Evolutionary conservation across 2,888 invertebrate genomes (phyloP).

Genomic region (Acrobasis suavella): DNA sequence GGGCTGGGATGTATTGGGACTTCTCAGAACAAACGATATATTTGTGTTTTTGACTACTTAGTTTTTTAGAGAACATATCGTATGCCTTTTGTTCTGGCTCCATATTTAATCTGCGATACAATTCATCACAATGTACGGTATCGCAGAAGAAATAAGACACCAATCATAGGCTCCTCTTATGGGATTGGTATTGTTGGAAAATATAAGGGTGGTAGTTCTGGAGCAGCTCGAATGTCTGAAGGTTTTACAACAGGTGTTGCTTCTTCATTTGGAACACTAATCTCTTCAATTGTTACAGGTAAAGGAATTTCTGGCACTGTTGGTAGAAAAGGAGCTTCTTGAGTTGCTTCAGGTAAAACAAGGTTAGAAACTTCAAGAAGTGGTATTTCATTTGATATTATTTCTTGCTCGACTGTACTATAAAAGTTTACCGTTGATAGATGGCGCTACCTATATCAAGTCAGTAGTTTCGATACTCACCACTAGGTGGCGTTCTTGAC

Average conservation of each 20-base stretch:
- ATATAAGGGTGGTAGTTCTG: slow-evolving; percentile 34
- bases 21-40: too few relatives aligned
- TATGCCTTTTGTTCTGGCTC: too few relatives aligned
- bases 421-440: too few relatives aligned
- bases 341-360: slow-evolving; percentile 25
- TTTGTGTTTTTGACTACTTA: too few relatives aligned
- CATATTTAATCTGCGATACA: too few relatives aligned
- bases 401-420: background rate
- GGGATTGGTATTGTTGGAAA: slow-evolving; percentile 31
- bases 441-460: too few relatives aligned
- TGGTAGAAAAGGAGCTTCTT: slow-evolving; percentile 31
- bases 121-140: too few relatives aligned
- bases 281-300: slow-evolving; percentile 20
- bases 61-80: too few relatives aligned
- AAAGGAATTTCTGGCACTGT: slow-evolving; percentile 24
- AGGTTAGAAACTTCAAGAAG: slow-evolving; percentile 3
- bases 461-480: too few relatives aligned
- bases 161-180: slow-evolving; percentile 13
- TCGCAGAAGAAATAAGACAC: background rate
- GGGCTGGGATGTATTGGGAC: too few relatives aligned
- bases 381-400: slow-evolving; percentile 12
- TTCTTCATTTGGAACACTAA: slow-evolving; percentile 12
- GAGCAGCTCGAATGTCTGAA: slow-evolving; percentile 32
- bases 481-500: too few relatives aligned
- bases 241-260: slow-evolving; percentile 17